phyloP scores from a whole-genome alignment of 2,888 invertebrate species.

The Archaeoteleia sp. region DNA sequence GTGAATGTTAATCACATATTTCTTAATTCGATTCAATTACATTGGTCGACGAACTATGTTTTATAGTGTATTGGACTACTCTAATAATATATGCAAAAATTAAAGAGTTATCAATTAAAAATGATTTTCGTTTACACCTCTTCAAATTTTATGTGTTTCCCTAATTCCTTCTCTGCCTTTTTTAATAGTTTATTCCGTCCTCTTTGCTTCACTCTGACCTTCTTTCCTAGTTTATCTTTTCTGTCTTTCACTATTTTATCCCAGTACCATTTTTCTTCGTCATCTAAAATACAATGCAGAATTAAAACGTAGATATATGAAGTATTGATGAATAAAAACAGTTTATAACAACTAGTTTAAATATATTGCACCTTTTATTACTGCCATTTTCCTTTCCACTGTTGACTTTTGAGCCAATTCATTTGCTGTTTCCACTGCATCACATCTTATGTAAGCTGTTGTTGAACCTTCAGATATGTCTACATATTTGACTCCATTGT shows the following conservation, averaged over 20 bases:
- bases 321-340: background rate
- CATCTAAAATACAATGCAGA: slow-evolving; percentile 76
- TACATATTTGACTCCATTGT: slow-evolving; percentile 84
- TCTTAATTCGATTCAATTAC: no score
- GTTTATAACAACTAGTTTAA: background rate
- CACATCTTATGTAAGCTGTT: slow-evolving; percentile 82
- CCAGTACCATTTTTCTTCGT: slow-evolving; percentile 88
- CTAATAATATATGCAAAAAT: background rate
- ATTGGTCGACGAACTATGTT: no score
- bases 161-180: slow-evolving; percentile 81
- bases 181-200: slow-evolving; percentile 79
- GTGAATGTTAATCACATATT: no score
- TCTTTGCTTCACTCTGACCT: slow-evolving; percentile 76
- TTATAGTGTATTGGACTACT: no score
- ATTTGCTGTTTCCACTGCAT: slow-evolving; percentile 76
- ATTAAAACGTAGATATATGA: slow-evolving; percentile 1
- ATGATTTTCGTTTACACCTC: slow-evolving; percentile 71
- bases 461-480: slow-evolving; percentile 85
- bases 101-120: no score
- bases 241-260: slow-evolving; percentile 82
- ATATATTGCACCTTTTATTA: slow-evolving; percentile 72
- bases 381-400: slow-evolving; percentile 66
- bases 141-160: slow-evolving; percentile 84
- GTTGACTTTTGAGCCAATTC: slow-evolving; percentile 69
- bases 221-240: slow-evolving; percentile 76